Percentiles rank a stretch among this genome's conserved stretches.
Evolutionary conservation across 2,113 vertebrate species (phyloP).

Genomic region (Emberiza fucata): DNA sequence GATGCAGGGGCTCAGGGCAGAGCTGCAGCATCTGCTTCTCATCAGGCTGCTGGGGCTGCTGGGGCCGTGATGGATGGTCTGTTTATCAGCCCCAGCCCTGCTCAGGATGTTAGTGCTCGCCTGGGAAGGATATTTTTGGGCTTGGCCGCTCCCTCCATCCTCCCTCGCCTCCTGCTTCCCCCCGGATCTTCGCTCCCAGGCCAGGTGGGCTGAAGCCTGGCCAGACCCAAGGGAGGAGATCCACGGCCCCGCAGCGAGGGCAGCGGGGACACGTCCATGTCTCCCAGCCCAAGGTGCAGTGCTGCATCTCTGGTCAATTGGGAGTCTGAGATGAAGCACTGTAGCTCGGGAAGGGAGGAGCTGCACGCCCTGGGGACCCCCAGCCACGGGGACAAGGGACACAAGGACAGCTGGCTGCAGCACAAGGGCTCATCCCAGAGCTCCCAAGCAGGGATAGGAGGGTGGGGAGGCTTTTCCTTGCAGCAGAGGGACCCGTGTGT

Average conservation of each 20-base stretch:
- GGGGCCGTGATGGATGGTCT: constrained; percentile 61
- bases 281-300: constrained; percentile 97
- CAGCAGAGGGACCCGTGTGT: background rate
- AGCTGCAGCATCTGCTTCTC: constrained; percentile 70
- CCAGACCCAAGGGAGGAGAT: background rate
- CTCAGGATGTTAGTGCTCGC: constrained; percentile 74
- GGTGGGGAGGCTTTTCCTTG: background rate
- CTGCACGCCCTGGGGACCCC: background rate
- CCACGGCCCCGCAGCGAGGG: accelerated
- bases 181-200: background rate
- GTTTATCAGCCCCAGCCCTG: constrained; percentile 49
- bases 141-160: background rate
- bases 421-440: background rate
- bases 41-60: constrained; percentile 51
- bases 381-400: background rate
- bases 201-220: background rate
- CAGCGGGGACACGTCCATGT: background rate
- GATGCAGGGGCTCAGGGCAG: constrained; percentile 36
- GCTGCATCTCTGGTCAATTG: constrained; percentile 99
- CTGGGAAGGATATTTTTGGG: constrained; percentile 22
- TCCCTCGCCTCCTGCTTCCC: background rate
- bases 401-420: background rate
- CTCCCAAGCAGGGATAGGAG: background rate
- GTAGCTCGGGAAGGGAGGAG: constrained; percentile 96
- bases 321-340: constrained; percentile 99